Evolutionary conservation across 2,113 vertebrate species (phyloP), one percentile per base, ranked within the genome.

Genomic region (Oncorhynchus keta): DNA sequence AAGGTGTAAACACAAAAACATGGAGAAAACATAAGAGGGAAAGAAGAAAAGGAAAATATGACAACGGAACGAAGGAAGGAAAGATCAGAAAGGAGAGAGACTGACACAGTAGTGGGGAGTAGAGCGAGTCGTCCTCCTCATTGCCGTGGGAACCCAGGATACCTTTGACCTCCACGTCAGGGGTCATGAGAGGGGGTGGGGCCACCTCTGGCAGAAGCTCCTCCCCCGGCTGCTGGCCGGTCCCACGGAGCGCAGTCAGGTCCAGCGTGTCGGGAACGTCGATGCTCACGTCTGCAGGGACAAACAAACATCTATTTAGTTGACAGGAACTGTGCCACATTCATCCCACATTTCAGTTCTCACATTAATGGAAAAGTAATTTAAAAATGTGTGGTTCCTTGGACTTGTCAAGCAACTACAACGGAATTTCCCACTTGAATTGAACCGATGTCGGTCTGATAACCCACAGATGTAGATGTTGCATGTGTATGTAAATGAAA

Each of bases 51-150:
- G 78, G 84, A 81, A 79, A 14, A 18, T 68, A 48, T 57, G 80
- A 79, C 39, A 79, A 81, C 69, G 70, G 55, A 72, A 48, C 62
- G 75, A 79, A 65, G 83, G 74, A 80, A 80, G 75, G 74, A 83
- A 87, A 91, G 91, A 90, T 86, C 83, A 88, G 91, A 93, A 94
- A 93, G 91, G 93, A 95, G 97, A 98, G 96, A 98, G 97, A 98
- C 96, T 98, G 97, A 99, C 97, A 98, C 95, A 98, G 96, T 97
- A 97, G 96, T 96, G 97, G 97, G 95, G 97, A 98, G 97, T 97
- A 99, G 96, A 99, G 97, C 79, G 97, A 98, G 96, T 99, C 97
- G 94, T 99, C 97, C 92, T 99, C 97, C 90, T 99, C 97, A 96
- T 96, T 98, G 96, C 96, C 96, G 93, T 97, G 96, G 96, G 92